Percentiles rank a stretch among this genome's conserved stretches.
These are phyloP conservation scores for Lomographa bimaculata DNA, from an alignment of 2,888 invertebrate species.

Conservation along the genomic window DNA sequence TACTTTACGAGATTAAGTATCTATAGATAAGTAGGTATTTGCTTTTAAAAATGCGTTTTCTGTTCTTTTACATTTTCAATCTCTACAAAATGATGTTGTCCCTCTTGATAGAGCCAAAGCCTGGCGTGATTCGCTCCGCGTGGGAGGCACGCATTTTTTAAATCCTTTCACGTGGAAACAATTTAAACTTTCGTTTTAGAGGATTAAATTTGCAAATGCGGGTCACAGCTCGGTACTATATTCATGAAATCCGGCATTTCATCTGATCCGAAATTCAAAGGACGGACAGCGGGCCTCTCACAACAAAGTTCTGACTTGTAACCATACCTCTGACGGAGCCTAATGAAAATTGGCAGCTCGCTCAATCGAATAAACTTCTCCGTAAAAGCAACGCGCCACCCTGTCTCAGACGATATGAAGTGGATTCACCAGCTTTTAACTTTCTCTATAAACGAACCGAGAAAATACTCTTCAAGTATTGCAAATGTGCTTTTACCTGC, in stretches of 20 bases:
- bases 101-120: too few relatives aligned
- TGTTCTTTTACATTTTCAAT: too few relatives aligned
- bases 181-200: constrained; percentile 41
- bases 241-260: constrained; percentile 57
- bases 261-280: constrained; percentile 62
- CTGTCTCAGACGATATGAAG: constrained; percentile 17
- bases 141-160: constrained; percentile 12
- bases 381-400: constrained; percentile 31
- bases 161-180: constrained; percentile 23
- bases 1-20: too few relatives aligned
- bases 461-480: constrained; percentile 16
- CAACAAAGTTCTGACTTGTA: constrained; percentile 62
- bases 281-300: constrained; percentile 49
- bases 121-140: neutral
- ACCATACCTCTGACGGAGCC: constrained; percentile 51
- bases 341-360: constrained; percentile 80
- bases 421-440: constrained; percentile 18
- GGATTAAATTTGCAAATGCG: constrained; percentile 45
- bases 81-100: too few relatives aligned
- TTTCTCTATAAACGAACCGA: constrained; percentile 15
- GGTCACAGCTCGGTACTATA: constrained; percentile 36
- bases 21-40: too few relatives aligned
- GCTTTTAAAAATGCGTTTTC: too few relatives aligned
- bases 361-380: constrained; percentile 62
- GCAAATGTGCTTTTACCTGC: constrained; percentile 16